These are phyloP conservation scores for Megaceryle maxima DNA, from an alignment of 2,113 vertebrate genomes.

Conservation along the genomic window DNA sequence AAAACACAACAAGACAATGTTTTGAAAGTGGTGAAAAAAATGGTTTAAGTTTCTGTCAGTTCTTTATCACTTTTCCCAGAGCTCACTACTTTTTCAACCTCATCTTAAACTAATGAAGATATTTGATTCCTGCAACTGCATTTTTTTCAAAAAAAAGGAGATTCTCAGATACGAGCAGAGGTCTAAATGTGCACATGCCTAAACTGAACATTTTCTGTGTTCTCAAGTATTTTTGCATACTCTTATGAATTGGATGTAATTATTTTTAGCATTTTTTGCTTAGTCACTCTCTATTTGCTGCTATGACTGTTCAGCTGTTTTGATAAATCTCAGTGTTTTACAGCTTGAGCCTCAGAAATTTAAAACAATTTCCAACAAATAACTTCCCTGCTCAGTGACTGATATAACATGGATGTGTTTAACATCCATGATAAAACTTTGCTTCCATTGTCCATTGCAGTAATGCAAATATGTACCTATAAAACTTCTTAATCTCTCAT, in stretches of 20 bases:
- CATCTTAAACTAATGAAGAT: background rate
- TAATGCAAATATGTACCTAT: background rate
- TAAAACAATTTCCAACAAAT: background rate
- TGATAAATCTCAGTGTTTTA: background rate
- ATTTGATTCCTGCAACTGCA: background rate
- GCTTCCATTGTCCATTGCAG: background rate
- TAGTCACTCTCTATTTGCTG: background rate
- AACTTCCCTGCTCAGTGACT: background rate
- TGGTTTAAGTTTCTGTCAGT: background rate
- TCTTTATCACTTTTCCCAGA: background rate
- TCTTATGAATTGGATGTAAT: background rate
- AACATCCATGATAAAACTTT: background rate
- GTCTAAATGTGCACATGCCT: background rate
- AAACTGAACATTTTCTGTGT: background rate
- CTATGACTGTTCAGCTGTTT: background rate
- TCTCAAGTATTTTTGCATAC: background rate
- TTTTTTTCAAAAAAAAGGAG: background rate
- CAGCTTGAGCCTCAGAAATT: background rate
- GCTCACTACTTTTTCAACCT: background rate
- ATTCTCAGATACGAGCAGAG: background rate
- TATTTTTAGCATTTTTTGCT: background rate
- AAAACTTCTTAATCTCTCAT: background rate
- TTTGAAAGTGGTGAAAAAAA: background rate
- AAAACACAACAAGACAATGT: background rate
- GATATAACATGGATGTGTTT: background rate